Evolutionary conservation across 1,140 invertebrate species (phyloP).

Genomic region (Steinernema khuongi): DNA sequence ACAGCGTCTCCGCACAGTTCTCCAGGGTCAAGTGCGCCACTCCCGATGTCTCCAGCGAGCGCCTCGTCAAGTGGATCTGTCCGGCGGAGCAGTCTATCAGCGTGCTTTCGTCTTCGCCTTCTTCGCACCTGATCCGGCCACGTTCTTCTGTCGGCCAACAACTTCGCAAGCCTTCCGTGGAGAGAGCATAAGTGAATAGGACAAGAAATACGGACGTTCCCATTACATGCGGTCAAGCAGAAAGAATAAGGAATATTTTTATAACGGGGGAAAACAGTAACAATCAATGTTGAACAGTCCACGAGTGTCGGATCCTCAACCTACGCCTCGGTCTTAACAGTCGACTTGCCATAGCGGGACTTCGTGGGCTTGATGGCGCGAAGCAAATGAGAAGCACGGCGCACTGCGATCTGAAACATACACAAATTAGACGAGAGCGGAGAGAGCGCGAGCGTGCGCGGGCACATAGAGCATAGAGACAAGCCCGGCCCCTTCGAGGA

Average conservation of each 20-base stretch:
- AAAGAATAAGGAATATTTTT: not conserved
- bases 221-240: not conserved
- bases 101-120: not conserved
- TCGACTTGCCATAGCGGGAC: not conserved
- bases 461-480: not conserved
- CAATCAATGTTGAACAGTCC: not conserved
- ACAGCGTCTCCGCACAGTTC: not conserved
- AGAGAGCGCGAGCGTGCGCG: not conserved
- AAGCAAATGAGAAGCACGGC: not conserved
- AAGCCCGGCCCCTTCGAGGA: not conserved
- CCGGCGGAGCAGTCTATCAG: not conserved
- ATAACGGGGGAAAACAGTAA: conserved; percentile 1
- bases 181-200: not conserved
- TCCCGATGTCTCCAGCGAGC: not conserved
- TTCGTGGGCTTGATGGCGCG: not conserved
- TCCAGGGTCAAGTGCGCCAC: not conserved
- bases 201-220: not conserved
- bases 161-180: not conserved
- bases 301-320: not conserved
- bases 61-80: not conserved
- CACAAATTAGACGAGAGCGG: not conserved
- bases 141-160: not conserved
- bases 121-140: not conserved
- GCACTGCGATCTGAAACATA: not conserved
- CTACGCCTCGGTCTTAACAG: conserved; percentile 11